Evolutionary conservation across 2,888 invertebrate genomes (phyloP).

Genomic region (Sinotaia quadrata): DNA sequence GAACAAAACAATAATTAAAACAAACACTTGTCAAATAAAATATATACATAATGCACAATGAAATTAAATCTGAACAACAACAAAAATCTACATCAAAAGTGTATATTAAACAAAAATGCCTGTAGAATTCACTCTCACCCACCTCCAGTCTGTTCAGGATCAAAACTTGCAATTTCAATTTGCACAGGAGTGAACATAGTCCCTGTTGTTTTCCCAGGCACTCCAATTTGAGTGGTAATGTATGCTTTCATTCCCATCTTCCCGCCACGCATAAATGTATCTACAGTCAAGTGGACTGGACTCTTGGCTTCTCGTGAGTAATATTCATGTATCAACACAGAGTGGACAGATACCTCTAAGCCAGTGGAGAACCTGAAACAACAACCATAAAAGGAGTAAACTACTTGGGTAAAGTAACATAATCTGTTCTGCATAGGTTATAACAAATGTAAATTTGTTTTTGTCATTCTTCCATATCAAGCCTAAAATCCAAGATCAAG

Average conservation of each 20-base stretch:
- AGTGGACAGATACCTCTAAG: conserved; percentile 96
- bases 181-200: conserved; percentile 90
- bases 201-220: conserved; percentile 92
- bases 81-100: too few species aligned
- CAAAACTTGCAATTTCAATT: conserved; percentile 89
- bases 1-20: too few species aligned
- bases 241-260: conserved; percentile 96
- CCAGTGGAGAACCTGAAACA: conserved; percentile 93
- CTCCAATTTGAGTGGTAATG: conserved; percentile 87
- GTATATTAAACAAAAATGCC: too few species aligned
- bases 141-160: conserved; percentile 84
- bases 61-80: background rate
- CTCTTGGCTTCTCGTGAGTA: conserved; percentile 90
- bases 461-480: too few species aligned
- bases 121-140: conserved; percentile 26
- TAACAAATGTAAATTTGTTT: too few species aligned
- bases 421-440: too few species aligned
- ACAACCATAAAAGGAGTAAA: too few species aligned
- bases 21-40: too few species aligned
- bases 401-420: too few species aligned
- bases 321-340: conserved; percentile 97
- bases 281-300: conserved; percentile 95
- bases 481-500: too few species aligned
- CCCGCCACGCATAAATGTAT: conserved; percentile 88
- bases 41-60: too few species aligned